phyloP scores from a whole-genome alignment of 2,113 vertebrate genomes.

The Syngnathus scovelli region DNA sequence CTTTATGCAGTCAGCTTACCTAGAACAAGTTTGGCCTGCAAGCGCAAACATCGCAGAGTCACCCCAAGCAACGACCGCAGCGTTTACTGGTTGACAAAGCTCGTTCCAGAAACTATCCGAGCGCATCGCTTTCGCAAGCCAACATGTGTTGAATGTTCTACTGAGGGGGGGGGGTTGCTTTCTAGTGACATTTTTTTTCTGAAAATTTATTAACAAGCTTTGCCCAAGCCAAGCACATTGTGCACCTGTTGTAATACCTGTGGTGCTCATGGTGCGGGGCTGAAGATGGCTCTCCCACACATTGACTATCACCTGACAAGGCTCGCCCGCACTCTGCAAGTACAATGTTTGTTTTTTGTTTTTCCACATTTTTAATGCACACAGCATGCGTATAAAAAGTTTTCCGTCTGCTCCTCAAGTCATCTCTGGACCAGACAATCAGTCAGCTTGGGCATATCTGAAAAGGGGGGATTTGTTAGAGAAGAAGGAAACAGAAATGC shows the following conservation, averaged over 20 bases:
- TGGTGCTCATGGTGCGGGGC: constrained; percentile 92
- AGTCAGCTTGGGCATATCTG: constrained; percentile 56
- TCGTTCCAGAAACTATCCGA: neutral
- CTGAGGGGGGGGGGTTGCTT: neutral
- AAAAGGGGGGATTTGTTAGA: constrained; percentile 65
- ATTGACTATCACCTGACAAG: constrained; percentile 97
- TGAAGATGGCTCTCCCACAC: constrained; percentile 99
- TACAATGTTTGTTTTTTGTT: constrained; percentile 82
- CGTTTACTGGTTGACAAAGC: neutral
- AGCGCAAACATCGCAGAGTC: neutral
- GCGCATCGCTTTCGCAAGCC: neutral
- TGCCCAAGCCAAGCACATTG: constrained; percentile 33
- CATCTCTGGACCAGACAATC: constrained; percentile 33
- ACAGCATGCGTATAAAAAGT: neutral
- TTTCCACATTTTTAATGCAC: neutral
- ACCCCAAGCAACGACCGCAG: neutral
- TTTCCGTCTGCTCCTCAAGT: constrained; percentile 36
- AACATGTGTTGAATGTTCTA: neutral
- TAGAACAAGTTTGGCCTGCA: neutral
- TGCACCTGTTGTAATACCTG: constrained; percentile 81
- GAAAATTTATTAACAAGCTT: neutral
- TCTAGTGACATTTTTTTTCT: neutral
- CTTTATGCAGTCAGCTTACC: neutral
- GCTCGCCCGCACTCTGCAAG: constrained; percentile 93
- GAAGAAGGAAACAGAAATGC: constrained; percentile 16